Conservation (phyloP, 2,797 vertebrate species). For the Leucoraja ocellata region DNA sequence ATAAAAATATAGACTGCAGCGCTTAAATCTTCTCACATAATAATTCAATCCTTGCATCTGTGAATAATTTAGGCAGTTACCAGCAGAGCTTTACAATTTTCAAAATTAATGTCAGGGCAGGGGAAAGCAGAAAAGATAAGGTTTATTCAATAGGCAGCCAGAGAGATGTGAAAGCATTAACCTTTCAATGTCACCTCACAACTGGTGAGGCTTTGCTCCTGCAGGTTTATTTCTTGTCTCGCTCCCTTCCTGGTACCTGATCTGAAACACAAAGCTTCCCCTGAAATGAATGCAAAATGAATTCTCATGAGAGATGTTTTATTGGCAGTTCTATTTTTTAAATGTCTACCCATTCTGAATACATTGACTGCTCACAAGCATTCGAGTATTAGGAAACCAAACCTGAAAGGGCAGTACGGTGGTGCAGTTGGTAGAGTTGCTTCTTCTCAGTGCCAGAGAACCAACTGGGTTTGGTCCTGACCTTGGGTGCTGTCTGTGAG, state of each 20-base stretch:
- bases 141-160: background rate
- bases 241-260: background rate
- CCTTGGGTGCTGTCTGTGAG: too few species aligned
- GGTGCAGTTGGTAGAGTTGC: too few species aligned
- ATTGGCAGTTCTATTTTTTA: background rate
- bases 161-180: background rate
- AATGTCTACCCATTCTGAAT: background rate
- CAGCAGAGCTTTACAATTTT: background rate
- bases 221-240: background rate
- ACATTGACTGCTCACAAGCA: background rate
- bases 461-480: too few species aligned
- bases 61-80: conserved; percentile 28
- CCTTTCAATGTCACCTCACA: background rate
- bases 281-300: background rate
- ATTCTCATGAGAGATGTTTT: background rate
- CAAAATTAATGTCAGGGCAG: background rate
- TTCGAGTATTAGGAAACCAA: too few species aligned
- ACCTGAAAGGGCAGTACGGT: too few species aligned
- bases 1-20: background rate
- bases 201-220: background rate
- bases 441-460: too few species aligned
- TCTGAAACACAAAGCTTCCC: background rate
- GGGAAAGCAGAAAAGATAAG: background rate
- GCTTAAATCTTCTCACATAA: conserved; percentile 3
- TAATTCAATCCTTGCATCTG: background rate